phyloP scores from a whole-genome alignment of 2,888 invertebrate species.

The Athetis lepigone region DNA sequence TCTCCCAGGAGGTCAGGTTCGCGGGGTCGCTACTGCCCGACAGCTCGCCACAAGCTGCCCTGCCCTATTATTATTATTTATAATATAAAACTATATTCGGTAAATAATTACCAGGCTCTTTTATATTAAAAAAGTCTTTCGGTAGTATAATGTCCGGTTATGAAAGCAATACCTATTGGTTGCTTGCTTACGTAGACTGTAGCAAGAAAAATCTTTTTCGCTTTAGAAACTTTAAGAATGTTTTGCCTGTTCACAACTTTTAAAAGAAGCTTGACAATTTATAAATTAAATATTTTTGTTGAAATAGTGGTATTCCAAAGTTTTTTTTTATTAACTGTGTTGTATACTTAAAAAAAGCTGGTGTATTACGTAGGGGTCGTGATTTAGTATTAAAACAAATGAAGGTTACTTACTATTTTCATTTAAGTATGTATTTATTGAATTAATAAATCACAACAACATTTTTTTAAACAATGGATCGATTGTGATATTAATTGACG shows the following conservation, averaged over 20 bases:
- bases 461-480: constrained; percentile 69
- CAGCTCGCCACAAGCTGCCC: no score
- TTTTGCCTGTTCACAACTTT: background rate
- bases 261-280: background rate
- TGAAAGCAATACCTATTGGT: constrained; percentile 9
- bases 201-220: background rate
- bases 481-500: constrained; percentile 76
- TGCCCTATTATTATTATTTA: no score
- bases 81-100: no score
- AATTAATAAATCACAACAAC: constrained; percentile 75
- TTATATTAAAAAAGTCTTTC: no score
- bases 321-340: no score
- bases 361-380: background rate
- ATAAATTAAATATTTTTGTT: constrained; percentile 6
- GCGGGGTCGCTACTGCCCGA: no score
- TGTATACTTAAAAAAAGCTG: no score
- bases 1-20: no score
- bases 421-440: constrained; percentile 61
- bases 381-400: constrained; percentile 3
- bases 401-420: constrained; percentile 38
- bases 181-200: background rate
- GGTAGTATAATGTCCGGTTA: background rate
- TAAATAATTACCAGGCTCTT: no score
- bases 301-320: background rate
- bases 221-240: background rate